These are phyloP conservation scores for Drosophila incognita DNA, from an alignment of 2,888 invertebrate species.

Conservation along the genomic window DNA sequence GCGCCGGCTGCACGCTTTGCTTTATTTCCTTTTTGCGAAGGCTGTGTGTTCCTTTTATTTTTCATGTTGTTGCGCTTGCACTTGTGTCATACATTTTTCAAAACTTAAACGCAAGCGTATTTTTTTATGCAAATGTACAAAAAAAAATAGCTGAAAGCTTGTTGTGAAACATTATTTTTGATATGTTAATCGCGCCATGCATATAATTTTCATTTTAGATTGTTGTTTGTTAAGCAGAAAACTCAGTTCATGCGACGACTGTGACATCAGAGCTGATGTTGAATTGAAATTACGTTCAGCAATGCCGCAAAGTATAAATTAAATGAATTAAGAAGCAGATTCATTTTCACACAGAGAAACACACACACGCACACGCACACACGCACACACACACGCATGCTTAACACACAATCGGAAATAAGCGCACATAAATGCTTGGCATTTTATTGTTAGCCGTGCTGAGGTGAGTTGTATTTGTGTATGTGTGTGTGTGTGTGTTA, in stretches of 20 bases:
- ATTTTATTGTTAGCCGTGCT: conserved; percentile 72
- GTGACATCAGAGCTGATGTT: conserved; percentile 25
- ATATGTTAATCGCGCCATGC: conserved; percentile 75
- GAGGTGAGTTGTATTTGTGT: conserved; percentile 22
- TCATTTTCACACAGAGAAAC: neutral
- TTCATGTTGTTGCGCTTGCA: conserved; percentile 45
- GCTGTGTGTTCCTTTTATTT: conserved; percentile 1
- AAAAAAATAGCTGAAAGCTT: conserved; percentile 57
- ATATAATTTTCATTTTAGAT: conserved; percentile 80
- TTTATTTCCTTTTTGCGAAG: conserved; percentile 24
- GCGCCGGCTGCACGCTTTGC: conserved; percentile 64
- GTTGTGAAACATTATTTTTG: conserved; percentile 72
- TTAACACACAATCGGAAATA: conserved; percentile 68
- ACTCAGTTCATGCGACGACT: conserved; percentile 19
- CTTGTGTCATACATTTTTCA: conserved; percentile 68
- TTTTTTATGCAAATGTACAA: conserved; percentile 38
- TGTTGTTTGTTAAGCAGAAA: conserved; percentile 64
- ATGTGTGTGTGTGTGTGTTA: conserved; percentile 26
- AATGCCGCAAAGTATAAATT: conserved; percentile 49
- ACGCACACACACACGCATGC: neutral
- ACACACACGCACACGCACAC: neutral
- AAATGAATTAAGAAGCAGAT: conserved; percentile 43
- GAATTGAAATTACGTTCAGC: conserved; percentile 57
- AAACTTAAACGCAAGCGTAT: conserved; percentile 60
- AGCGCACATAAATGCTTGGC: conserved; percentile 73